Conservation (phyloP, 2,113 vertebrate species). For the Passer montanus region DNA sequence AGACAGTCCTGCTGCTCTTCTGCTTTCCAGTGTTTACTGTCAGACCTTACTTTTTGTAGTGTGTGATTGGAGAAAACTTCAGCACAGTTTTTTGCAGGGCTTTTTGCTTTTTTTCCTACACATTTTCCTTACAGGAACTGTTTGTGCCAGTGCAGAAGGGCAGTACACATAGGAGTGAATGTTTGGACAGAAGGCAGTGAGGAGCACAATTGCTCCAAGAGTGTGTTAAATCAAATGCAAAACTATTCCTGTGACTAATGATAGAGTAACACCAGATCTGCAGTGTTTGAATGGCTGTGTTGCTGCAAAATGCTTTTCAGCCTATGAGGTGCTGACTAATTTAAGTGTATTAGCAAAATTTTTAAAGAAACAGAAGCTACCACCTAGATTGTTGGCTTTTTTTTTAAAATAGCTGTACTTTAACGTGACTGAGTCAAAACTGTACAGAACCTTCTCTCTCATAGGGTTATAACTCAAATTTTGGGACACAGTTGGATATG, state of each 20-base stretch:
- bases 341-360: not conserved
- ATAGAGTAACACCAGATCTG: not conserved
- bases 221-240: not conserved
- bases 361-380: not conserved
- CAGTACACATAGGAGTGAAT: rapidly evolving
- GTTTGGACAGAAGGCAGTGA: not conserved
- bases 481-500: not conserved
- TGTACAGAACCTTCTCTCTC: not conserved
- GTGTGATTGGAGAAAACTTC: not conserved
- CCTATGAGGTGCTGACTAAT: not conserved
- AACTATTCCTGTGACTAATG: not conserved
- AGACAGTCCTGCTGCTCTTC: not conserved
- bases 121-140: not conserved
- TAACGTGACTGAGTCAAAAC: not conserved
- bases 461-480: not conserved
- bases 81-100: rapidly evolving
- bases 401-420: not conserved
- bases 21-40: not conserved
- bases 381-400: not conserved
- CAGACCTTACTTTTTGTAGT: not conserved
- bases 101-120: not conserved
- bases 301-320: not conserved
- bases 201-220: not conserved
- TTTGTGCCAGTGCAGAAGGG: not conserved
- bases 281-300: not conserved